Conservation (phyloP, 2,113 vertebrate species). For the Pachycephala philippinensis region DNA sequence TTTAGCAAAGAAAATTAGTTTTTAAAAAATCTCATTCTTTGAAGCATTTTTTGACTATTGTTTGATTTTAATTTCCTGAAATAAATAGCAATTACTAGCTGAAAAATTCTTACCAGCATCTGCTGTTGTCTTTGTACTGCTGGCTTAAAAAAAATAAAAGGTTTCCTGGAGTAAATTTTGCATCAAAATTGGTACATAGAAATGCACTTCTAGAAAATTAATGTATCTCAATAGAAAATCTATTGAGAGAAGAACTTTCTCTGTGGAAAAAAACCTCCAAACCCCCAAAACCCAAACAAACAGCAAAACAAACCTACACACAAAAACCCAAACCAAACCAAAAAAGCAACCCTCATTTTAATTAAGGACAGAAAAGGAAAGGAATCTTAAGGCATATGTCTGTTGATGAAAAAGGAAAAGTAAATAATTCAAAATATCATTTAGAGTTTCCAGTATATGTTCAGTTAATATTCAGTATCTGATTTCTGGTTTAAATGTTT, state of each 20-base stretch:
- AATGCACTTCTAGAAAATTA: not conserved
- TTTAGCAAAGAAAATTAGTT: constrained; percentile 20
- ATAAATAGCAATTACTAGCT: not conserved
- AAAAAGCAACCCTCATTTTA: not conserved
- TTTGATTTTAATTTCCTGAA: not conserved
- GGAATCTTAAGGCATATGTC: not conserved
- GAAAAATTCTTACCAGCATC: not conserved
- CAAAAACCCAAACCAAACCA: not conserved
- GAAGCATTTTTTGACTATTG: not conserved
- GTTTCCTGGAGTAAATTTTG: not conserved
- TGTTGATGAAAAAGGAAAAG: not conserved
- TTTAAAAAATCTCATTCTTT: not conserved
- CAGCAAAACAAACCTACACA: not conserved
- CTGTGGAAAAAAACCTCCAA: rapidly evolving
- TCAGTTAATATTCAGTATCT: not conserved
- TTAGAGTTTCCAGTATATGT: not conserved
- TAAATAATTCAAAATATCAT: not conserved
- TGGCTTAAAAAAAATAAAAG: not conserved
- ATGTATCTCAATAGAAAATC: not conserved
- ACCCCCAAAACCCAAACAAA: not conserved
- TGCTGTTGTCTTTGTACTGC: not conserved
- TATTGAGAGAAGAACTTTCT: not conserved
- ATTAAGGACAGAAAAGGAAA: not conserved
- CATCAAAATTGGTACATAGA: not conserved
- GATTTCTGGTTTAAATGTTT: not conserved